Base-by-base conservation (phyloP, 2,113 vertebrate genomes). In the Todiramphus saurophagus region DNA sequence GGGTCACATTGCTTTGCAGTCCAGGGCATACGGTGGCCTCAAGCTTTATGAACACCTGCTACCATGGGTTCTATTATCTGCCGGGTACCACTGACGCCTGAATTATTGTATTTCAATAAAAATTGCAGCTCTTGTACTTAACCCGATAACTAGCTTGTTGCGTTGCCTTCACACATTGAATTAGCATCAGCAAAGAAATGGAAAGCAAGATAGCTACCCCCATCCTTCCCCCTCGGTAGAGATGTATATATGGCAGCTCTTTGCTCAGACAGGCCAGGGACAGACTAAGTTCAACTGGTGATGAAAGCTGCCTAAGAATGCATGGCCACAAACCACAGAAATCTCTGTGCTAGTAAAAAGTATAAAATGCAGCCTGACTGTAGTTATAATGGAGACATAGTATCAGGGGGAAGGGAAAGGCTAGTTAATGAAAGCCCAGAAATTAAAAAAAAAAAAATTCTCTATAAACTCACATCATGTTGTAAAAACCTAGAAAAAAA, bases 91-190 rank as follows among this genome's bases (percentile, higher is more conserved):
- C 74, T 39, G 67, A 96, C 62, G 44, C 55, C 63, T 94, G 93
- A 96, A 91, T 97, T 94, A 97, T 39, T 94, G 87, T 76, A 96
- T 95, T 96, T 94, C 93, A 95, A 91, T 94, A 94, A 96, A 94
- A 94, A 62, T 39, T 87, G 93, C 87, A 74, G 87, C 96, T 89
- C 66, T 93, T 58, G 78, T 87, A 84, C 84, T 96, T 95, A 94
- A 95, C 94, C 81, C 67, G 70, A 20, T 66, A 94, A 69, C 67
- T 53, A 55, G 81, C 72, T n/a, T 73, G 58, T 79, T 95, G 66
- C 7, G 0, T 84, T 92, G n/a, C n/a, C 43, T 92, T 87, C 41
- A 53, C 78, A 74, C 3, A 9, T 16, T 60, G 76, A 51, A 72
- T 4, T 43, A 58, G 73, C 51, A 72, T 75, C 56, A 78, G 83